Base-by-base conservation (phyloP, 2,113 vertebrate species). In the Pachypanchax playfairii region DNA sequence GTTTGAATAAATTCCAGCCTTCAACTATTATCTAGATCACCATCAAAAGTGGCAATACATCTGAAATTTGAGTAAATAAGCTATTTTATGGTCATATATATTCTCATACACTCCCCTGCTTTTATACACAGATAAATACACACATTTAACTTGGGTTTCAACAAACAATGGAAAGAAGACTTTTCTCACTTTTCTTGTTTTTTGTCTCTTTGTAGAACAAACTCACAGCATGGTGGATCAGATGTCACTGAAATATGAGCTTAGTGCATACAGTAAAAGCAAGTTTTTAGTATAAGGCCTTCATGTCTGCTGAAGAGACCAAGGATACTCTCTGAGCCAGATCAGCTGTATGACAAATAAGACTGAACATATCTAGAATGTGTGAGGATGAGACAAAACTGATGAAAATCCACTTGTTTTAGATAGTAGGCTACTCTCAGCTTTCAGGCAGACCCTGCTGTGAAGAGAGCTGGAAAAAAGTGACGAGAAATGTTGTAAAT, bases 111-210 rank as follows among this genome's bases (percentile, higher is more conserved):
- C 20, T 17, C 36, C 24, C 18, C 22, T 25, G 21, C 12, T 35
- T 50, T 10, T 24, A 28, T 42, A n/a, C 28, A 36, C 25, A 31
- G 46, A 33, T 25, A 65, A 11, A 22, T 52, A 43, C 46, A 20
- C 26, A 56, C n/a, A n/a, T n/a, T n/a, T n/a, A n/a, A n/a, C 44
- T 22, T 44, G 26, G 18, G 59, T 63, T 51, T 78, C 31, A 49
- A 67, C 68, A 77, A 80, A 79, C 68, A 84, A 74, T 55, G 51
- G 46, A 61, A 51, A 70, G 50, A 75, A 58, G 75, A 75, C 57
- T 55, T 28, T 33, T 52, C 46, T 54, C 5, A 4, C 66, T 70
- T 39, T 33, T 52, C 46, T 54, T 4, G 5, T 63, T 70, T 39
- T 12, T 36, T 25, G 24, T 25, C 71, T 75, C 55, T 80, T 73